Conservation (phyloP, 2,888 invertebrate species). For the Ctena decussata region DNA sequence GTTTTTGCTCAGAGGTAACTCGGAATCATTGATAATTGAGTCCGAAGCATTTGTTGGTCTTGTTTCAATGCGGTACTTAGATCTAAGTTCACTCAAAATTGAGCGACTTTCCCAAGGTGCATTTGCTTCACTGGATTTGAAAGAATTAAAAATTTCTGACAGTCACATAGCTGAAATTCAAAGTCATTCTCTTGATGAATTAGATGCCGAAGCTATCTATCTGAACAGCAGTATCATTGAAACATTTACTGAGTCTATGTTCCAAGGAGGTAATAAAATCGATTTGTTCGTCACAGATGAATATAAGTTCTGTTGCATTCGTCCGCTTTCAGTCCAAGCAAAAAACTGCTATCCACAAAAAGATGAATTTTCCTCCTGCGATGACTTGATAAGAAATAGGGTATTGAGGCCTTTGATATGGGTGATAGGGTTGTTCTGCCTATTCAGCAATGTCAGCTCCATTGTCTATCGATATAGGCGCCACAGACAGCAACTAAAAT, state of each 20-base stretch:
- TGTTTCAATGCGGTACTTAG: conserved; percentile 9
- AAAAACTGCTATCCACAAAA: conserved; percentile 57
- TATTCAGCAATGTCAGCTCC: conserved; percentile 54
- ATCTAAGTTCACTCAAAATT: conserved; percentile 31
- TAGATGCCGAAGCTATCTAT: conserved; percentile 25
- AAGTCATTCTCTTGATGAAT: conserved; percentile 36
- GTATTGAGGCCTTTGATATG: conserved; percentile 54
- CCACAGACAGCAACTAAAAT: conserved; percentile 29
- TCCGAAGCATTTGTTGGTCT: conserved; percentile 44
- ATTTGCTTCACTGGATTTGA: conserved; percentile 27
- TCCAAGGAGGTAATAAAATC: conserved; percentile 11
- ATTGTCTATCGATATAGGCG: conserved; percentile 43
- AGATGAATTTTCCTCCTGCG: conserved; percentile 69
- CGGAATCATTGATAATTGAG: conserved; percentile 14
- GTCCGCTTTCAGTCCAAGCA: conserved; percentile 21
- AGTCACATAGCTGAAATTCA: conserved; percentile 31
- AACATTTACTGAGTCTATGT: conserved; percentile 33
- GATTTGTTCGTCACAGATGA: conserved; percentile 28
- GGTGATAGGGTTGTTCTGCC: conserved; percentile 56
- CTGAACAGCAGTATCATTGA: conserved; percentile 32
- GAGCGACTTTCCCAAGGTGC: conserved; percentile 28
- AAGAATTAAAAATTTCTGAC: conserved; percentile 16
- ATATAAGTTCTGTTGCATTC: conserved; percentile 49
- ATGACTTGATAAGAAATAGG: conserved; percentile 59
- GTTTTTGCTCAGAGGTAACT: conserved; percentile 41